Conservation (phyloP, 2,113 vertebrate genomes). For the Syngnathus floridae region DNA sequence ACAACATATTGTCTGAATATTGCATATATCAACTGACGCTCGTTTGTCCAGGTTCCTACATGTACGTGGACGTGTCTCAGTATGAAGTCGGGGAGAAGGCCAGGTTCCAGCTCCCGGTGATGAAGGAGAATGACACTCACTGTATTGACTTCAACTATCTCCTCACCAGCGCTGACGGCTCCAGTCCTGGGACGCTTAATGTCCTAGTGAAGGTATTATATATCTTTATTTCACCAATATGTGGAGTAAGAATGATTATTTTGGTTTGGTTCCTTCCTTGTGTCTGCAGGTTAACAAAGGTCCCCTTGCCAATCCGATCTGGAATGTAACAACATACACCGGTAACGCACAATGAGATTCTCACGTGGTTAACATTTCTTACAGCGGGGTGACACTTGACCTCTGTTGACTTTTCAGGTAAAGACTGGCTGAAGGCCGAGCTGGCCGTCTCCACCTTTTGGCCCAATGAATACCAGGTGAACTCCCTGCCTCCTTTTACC, state of each 20-base stretch:
- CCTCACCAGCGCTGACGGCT: slow-evolving; percentile 79
- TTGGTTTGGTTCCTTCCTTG: background rate
- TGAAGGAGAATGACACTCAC: slow-evolving; percentile 98
- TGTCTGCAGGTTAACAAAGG: slow-evolving; percentile 84
- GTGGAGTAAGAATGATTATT: too few relatives aligned
- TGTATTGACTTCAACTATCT: slow-evolving; percentile 98
- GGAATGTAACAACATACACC: slow-evolving; percentile 90
- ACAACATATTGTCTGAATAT: background rate
- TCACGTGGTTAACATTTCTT: background rate
- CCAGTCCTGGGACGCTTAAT: slow-evolving; percentile 87
- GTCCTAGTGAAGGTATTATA: slow-evolving; percentile 78
- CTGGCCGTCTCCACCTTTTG: slow-evolving; percentile 98
- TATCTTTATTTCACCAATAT: too few relatives aligned
- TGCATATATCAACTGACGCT: too few relatives aligned
- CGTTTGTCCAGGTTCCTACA: slow-evolving; percentile 82
- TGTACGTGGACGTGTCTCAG: slow-evolving; percentile 91
- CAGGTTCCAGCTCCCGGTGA: slow-evolving; percentile 87
- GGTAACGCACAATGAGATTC: slow-evolving; percentile 60
- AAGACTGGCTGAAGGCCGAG: slow-evolving; percentile 88
- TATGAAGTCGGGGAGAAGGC: slow-evolving; percentile 88
- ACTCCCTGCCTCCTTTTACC: background rate
- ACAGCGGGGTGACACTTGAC: background rate
- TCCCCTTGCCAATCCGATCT: slow-evolving; percentile 92
- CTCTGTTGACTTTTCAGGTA: slow-evolving; percentile 60
- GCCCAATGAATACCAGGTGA: slow-evolving; percentile 99